These are phyloP conservation scores for Psococerastis gibbosa DNA, from an alignment of 2,888 invertebrate species.

Conservation along the genomic window DNA sequence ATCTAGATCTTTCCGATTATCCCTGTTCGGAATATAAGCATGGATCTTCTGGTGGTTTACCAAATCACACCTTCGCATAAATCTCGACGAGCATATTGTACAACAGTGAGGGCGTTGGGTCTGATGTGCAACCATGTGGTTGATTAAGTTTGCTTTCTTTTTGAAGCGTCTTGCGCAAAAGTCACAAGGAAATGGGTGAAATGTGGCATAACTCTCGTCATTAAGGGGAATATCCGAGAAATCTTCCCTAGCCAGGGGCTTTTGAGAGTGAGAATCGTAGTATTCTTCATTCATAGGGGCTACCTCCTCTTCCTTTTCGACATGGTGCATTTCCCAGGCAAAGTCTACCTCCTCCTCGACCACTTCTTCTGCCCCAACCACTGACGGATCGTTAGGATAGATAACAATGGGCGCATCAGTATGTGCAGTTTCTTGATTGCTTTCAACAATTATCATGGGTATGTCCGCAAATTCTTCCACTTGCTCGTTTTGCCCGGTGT, in stretches of 20 bases:
- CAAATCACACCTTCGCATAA: slow-evolving; percentile 47
- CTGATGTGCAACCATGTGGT: slow-evolving; percentile 74
- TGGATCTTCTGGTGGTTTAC: slow-evolving; percentile 69
- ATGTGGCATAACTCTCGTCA: slow-evolving; percentile 7
- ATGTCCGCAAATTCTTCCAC: neutral
- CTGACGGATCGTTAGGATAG: neutral
- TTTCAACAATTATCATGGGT: slow-evolving; percentile 5
- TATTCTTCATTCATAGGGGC: neutral
- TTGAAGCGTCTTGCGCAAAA: slow-evolving; percentile 67
- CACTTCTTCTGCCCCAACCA: slow-evolving; percentile 1
- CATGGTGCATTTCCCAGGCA: neutral
- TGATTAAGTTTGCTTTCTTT: slow-evolving; percentile 66
- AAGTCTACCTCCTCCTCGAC: neutral
- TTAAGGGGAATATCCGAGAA: slow-evolving; percentile 1
- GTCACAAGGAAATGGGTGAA: slow-evolving; percentile 58
- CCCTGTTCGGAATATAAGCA: slow-evolving; percentile 33
- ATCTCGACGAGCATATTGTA: slow-evolving; percentile 34
- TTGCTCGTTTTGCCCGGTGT: neutral
- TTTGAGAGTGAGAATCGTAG: no score
- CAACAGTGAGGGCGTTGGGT: slow-evolving; percentile 66
- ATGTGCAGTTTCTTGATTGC: slow-evolving; percentile 1
- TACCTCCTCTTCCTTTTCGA: neutral
- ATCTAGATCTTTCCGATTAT: slow-evolving; percentile 3
- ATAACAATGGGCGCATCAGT: slow-evolving; percentile 5
- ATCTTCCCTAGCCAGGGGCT: neutral